Conservation (phyloP, 2,797 vertebrate species). For the Dermochelys coriacea region DNA sequence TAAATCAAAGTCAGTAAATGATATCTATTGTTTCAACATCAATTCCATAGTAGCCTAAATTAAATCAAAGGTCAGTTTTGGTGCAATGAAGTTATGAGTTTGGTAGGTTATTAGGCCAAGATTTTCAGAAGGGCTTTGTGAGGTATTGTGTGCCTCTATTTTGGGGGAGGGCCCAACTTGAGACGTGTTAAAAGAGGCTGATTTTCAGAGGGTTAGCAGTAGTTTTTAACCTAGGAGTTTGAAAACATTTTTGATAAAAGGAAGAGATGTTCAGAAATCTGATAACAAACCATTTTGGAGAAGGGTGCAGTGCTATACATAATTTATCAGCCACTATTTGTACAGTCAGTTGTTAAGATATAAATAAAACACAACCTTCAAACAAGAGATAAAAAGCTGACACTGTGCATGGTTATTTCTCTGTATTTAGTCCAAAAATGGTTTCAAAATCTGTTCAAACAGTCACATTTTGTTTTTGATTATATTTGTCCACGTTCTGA, state of each 20-base stretch:
- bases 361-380: slow-evolving; percentile 58
- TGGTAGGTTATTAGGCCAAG: neutral
- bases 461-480: slow-evolving; percentile 43
- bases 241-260: neutral
- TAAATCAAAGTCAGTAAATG: neutral
- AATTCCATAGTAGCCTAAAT: neutral
- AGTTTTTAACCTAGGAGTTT: neutral
- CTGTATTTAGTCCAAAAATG: neutral
- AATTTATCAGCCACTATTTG: slow-evolving; percentile 57
- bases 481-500: slow-evolving; percentile 37
- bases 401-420: slow-evolving; percentile 28
- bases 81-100: neutral
- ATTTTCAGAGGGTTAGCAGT: neutral
- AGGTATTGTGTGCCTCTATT: neutral
- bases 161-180: slow-evolving; percentile 10
- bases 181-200: slow-evolving; percentile 21
- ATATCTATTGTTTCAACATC: neutral
- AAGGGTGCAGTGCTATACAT: slow-evolving; percentile 31
- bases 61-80: slow-evolving; percentile 27
- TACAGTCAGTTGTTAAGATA: slow-evolving; percentile 51
- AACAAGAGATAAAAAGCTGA: slow-evolving; percentile 40
- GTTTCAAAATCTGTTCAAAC: slow-evolving; percentile 37
- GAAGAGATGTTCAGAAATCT: neutral
- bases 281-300: slow-evolving; percentile 7
- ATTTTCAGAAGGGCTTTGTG: slow-evolving; percentile 29